These are phyloP conservation scores for Nyctereutes procyonoides DNA, from an alignment of 2,113 vertebrate genomes.

Conservation along the genomic window DNA sequence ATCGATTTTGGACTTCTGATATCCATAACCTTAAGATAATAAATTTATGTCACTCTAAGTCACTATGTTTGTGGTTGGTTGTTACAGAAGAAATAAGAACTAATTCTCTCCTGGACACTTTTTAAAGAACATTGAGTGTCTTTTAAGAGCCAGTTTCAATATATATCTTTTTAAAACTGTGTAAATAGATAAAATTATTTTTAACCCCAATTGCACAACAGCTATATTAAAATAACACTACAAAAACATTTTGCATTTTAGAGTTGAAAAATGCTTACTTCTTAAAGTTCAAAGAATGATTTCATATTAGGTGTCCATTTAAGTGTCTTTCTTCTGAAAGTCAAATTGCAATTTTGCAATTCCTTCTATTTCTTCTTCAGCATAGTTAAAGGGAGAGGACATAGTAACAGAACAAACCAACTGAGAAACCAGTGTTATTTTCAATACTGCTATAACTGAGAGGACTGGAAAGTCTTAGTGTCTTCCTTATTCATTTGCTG, in stretches of 20 bases:
- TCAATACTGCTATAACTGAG: conserved; percentile 32
- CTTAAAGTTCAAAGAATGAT: not conserved
- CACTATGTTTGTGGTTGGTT: not conserved
- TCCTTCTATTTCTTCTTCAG: conserved; percentile 42
- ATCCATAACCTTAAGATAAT: not conserved
- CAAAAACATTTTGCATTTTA: not conserved
- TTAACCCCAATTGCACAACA: not conserved
- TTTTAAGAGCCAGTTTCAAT: not conserved
- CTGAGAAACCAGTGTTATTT: conserved; percentile 50
- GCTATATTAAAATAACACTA: not conserved
- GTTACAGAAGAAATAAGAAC: not conserved
- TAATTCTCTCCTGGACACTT: not conserved
- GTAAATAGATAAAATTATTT: not conserved
- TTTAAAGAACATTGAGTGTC: not conserved
- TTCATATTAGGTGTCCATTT: conserved; percentile 11
- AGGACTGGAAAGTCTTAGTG: conserved; percentile 33
- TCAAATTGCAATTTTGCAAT: not conserved
- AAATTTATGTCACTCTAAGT: not conserved
- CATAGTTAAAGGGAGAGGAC: not conserved
- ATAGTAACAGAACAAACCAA: conserved; percentile 31
- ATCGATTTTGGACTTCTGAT: not conserved
- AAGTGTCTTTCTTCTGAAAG: conserved; percentile 49
- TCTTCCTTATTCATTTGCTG: conserved; percentile 12
- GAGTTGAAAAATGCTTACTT: not conserved
- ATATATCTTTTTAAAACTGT: not conserved